phyloP scores from a whole-genome alignment of 1,140 invertebrate genomes.

The Scylla paramamosain region DNA sequence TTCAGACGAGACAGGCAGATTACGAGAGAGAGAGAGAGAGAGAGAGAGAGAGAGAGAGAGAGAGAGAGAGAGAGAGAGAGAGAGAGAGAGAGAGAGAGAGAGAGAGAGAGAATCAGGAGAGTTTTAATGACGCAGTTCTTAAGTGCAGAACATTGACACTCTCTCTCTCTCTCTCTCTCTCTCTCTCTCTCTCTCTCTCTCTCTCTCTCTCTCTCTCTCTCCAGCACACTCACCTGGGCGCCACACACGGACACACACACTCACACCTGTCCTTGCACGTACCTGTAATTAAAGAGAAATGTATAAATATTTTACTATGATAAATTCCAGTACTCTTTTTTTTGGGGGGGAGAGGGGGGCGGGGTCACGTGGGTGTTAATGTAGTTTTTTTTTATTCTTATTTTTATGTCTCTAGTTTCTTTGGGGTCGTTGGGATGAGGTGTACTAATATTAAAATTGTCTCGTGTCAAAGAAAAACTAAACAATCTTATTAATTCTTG shows the following conservation, averaged over 20 bases:
- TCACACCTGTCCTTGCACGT: background rate
- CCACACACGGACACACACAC: background rate
- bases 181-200: too few species aligned
- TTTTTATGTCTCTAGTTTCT: too few species aligned
- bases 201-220: background rate
- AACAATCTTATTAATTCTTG: too few species aligned
- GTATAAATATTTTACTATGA: background rate
- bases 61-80: too few species aligned
- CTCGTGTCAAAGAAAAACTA: too few species aligned
- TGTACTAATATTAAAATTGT: too few species aligned
- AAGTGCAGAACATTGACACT: too few species aligned
- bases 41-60: background rate
- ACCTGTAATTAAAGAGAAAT: background rate
- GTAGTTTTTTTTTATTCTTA: too few species aligned
- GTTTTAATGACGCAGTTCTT: too few species aligned
- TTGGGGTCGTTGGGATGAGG: background rate
- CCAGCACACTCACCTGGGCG: background rate
- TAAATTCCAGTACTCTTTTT: too few species aligned
- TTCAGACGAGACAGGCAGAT: too few species aligned
- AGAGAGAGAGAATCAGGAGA: background rate
- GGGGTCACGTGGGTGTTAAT: background rate
- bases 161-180: too few species aligned
- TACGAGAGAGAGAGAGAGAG: background rate
- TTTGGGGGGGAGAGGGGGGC: background rate
- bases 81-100: background rate